Evolutionary conservation across 1,140 invertebrate genomes (phyloP).

Genomic region (Drosophila serrata): DNA sequence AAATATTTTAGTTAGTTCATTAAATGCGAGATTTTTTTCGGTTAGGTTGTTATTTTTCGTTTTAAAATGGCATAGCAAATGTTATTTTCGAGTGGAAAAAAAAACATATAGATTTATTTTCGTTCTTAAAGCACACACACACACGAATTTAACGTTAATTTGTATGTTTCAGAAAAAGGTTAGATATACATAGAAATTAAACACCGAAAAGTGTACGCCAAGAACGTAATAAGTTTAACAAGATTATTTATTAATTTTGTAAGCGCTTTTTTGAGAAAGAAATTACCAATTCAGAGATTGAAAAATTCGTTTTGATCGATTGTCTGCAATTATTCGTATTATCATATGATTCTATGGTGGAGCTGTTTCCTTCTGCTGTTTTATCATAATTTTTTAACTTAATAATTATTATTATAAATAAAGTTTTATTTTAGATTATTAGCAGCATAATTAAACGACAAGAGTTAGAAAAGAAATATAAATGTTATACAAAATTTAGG

Average conservation of each 20-base stretch:
- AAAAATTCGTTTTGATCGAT: constrained; percentile 38
- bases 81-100: constrained; percentile 34
- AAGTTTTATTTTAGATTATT: not conserved
- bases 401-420: not conserved
- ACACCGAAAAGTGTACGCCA: constrained; percentile 68
- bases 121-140: constrained; percentile 60
- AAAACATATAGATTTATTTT: constrained; percentile 37
- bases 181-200: constrained; percentile 57
- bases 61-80: constrained; percentile 50
- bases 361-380: constrained; percentile 14
- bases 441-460: not conserved
- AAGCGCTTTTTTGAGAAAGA: constrained; percentile 22
- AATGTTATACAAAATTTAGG: not conserved
- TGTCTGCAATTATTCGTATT: constrained; percentile 7
- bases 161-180: constrained; percentile 52
- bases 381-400: too few species aligned
- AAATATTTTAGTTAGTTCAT: constrained; percentile 75
- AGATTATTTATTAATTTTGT: constrained; percentile 42
- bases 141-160: constrained; percentile 70
- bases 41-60: constrained; percentile 42
- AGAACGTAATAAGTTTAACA: constrained; percentile 58
- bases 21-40: constrained; percentile 57
- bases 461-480: not conserved
- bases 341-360: constrained; percentile 1
- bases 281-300: constrained; percentile 36